Conservation (phyloP, 2,888 invertebrate genomes). For the Nemurella pictetii region DNA sequence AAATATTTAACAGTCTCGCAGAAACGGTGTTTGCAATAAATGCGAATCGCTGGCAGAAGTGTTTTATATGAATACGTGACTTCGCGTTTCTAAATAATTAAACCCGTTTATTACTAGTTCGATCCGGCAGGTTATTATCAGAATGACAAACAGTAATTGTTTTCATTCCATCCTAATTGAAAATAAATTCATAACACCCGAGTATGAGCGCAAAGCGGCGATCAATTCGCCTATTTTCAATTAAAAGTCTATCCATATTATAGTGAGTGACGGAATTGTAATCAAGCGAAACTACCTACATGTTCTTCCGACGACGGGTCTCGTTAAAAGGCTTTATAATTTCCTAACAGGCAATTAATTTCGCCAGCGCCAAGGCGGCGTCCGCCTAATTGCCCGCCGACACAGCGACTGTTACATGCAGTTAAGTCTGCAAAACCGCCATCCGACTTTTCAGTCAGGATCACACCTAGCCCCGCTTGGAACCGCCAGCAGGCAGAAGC, state of each 20-base stretch:
- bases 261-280: not conserved
- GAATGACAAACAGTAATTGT: not conserved
- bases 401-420: not conserved
- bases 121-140: not conserved
- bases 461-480: no score
- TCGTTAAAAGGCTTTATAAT: not conserved
- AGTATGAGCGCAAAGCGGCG: not conserved
- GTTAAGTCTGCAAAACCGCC: no score
- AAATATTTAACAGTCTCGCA: not conserved
- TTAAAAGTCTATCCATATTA: not conserved
- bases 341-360: not conserved
- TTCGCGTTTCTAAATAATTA: not conserved
- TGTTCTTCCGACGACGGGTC: not conserved
- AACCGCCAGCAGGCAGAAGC: no score
- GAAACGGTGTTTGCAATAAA: not conserved
- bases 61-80: not conserved
- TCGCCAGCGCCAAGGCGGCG: no score
- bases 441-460: no score
- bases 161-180: not conserved
- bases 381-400: not conserved
- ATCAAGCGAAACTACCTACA: not conserved
- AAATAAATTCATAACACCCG: not conserved
- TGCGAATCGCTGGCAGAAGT: not conserved
- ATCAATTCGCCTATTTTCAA: not conserved
- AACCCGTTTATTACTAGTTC: not conserved